Evolutionary conservation across 1,140 invertebrate species (phyloP).

Genomic region (Rhyacophila brunnea): DNA sequence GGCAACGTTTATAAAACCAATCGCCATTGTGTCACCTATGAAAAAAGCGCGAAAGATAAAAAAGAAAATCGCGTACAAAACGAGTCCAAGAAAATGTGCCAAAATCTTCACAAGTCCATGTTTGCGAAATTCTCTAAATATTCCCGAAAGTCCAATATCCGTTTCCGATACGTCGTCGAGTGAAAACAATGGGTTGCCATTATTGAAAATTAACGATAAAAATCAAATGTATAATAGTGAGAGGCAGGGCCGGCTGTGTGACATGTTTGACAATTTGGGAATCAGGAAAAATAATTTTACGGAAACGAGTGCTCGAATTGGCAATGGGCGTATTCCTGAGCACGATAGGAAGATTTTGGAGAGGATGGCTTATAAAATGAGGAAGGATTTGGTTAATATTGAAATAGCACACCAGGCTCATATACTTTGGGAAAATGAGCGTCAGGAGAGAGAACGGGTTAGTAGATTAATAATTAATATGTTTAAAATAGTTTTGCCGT

Average conservation of each 20-base stretch:
- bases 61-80: constrained; percentile 17
- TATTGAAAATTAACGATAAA: neutral
- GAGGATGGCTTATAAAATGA: constrained; percentile 28
- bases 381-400: constrained; percentile 15
- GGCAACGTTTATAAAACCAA: constrained; percentile 12
- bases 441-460: constrained; percentile 20
- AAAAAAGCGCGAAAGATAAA: constrained; percentile 22
- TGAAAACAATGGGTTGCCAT: neutral
- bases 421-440: constrained; percentile 27
- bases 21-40: constrained; percentile 31
- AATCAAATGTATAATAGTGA: neutral
- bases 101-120: constrained; percentile 2
- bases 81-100: constrained; percentile 4
- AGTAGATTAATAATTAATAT: neutral
- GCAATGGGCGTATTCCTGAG: constrained; percentile 20
- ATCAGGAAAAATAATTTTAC: neutral
- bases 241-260: neutral
- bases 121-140: too few species aligned
- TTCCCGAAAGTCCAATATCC: too few species aligned
- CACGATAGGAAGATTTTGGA: constrained; percentile 30
- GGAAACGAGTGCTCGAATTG: neutral
- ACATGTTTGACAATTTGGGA: constrained; percentile 19
- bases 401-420: constrained; percentile 25
- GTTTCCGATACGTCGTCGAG: neutral
- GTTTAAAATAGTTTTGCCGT: too few species aligned